Evolutionary conservation across 2,888 invertebrate genomes (phyloP), one percentile per base, ranked within the genome.

Genomic region (Eupithecia subumbrata): DNA sequence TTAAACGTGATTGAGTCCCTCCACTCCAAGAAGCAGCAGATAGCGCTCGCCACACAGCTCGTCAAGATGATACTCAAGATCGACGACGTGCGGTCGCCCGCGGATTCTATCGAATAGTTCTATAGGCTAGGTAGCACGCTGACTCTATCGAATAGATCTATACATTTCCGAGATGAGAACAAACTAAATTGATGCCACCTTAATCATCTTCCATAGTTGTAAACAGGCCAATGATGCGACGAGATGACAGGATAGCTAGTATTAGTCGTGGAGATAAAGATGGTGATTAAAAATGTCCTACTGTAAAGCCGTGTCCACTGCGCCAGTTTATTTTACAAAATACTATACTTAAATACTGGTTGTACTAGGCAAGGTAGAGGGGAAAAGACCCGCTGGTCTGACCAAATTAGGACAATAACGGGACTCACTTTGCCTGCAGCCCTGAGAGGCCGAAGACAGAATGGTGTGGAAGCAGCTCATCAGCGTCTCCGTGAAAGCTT

Each of bases 51-150:
- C 30, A 99, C 99, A 0, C 99, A 99, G 88, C 96, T 99, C 79
- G 99, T 99, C 72, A 99, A 99, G 91, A 99, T 99, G 99, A 99
- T 99, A 82, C 96, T 99, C 82, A 99, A 99, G 95, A 99, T 99
- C 78, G 99, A 99, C 90, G 99, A 99, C 90, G 98, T 99, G 63
- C 96, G 96, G 77, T 96, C 96, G 7, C 96, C 96, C 7, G 95
- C 95, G 0, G 95, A 96, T 79, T 82, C 88, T 16, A 90, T 93
- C 71, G 88, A 93, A 56, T 93, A 91, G 80, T 5, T 60, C 60
- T 25, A 56, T 12, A 60, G 12, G 22, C n/a, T 52, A 52, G 14
- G 5, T 48, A 48, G 48, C 14, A 11, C 12, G 45, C 45, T 45
- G 95, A 96, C 79, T 82, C 88, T 16, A 90, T 93, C 72, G 88